Evolutionary conservation across 1,140 invertebrate species (phyloP), one percentile per base, ranked within the genome.

Genomic region (Drosophila leontia): DNA sequence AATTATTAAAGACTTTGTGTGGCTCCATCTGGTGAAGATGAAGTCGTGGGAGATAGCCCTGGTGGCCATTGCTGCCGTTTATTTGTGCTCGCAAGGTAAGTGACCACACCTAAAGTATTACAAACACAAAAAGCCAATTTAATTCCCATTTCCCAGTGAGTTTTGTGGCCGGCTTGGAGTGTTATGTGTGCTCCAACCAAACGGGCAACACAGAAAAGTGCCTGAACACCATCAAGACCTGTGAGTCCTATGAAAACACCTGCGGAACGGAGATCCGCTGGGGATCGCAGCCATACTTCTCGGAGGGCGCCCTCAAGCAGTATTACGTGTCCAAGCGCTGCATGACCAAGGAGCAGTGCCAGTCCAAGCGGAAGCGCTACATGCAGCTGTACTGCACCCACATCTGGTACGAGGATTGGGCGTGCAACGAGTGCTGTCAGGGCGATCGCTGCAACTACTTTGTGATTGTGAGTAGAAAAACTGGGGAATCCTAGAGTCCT

Each of bases 331-430:
- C 97, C 0, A 99, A 99, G 93, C 94, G 95, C 35, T 99, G 98
- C 94, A 95, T 97, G 15, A 96, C 96, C 12, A 96, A 96, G 91
- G 94, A 95, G 7, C 94, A 96, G 62, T 99, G 99, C 93, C 95
- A 96, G 60, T 93, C 93, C 65, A 95, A 94, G 62, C 94, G 96
- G 77, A 94, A 94, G 57, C 93, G 94, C 23, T 95, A 96, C 75
- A 97, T 97, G 95, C 82, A 86, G 47, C 93, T 94, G 13, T 94
- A 95, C 71, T 99, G 98, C 92, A 98, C 98, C 19, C 95, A 98
- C 90, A 98, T 99, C 88, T 99, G 98, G 98, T 99, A 99, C 88
- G 96, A 98, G 91, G 98, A 99, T 94, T 99, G 98, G 99, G 95
- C 96, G 71, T 99, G 98, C 94, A 97, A 97, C 1, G 98, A 99